Evolutionary conservation across 2,888 invertebrate genomes (phyloP), one percentile per base, ranked within the genome.

Genomic region (Amphipoea oculea): DNA sequence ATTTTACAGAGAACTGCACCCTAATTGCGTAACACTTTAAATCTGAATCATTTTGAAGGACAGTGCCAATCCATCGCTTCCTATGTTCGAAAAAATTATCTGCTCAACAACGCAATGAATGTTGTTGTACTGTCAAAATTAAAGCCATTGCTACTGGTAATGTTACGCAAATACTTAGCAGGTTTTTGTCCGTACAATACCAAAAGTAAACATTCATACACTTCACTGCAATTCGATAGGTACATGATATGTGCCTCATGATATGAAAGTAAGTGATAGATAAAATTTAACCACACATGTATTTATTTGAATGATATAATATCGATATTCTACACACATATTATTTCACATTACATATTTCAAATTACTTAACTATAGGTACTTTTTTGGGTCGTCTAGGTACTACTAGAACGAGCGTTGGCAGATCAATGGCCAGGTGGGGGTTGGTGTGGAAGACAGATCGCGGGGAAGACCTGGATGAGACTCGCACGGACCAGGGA

Each of bases 281-380:
- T 51, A 23, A 36, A 36, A n/a, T n/a, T 29, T 36, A 65, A 70
- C 7, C 12, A 70, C 2, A 45, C 4, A 36, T 45, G n/a, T 45
- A 17, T 51, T 14, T 51, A 69, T 11, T 23, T 45, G 0, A 68
- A 67, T 76, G 66, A 67, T 81, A 77, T 54, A 54, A 71, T 48
- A 71, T 70, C 5, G 70, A 81, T 67, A 77, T 77, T 77, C 69
- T 66, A 60, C 48, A 76, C 65, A 82, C 42, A 48, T 73, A 54
- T 36, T 9, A 36, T 40, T 45, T 40, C 36, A 74, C 20, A 63
- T 36, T 36, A 69, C 36, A 57, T 12, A 51, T 74, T 40, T 68
- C 2, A 23, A 45, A 23, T 23, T 69, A 63, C 20, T 20, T 54
- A 78, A 0, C 0, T 42, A 17, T 36, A 75, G 7, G 23, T 75